Conservation (phyloP, 2,113 vertebrate genomes). For the Bujurquina vittata region DNA sequence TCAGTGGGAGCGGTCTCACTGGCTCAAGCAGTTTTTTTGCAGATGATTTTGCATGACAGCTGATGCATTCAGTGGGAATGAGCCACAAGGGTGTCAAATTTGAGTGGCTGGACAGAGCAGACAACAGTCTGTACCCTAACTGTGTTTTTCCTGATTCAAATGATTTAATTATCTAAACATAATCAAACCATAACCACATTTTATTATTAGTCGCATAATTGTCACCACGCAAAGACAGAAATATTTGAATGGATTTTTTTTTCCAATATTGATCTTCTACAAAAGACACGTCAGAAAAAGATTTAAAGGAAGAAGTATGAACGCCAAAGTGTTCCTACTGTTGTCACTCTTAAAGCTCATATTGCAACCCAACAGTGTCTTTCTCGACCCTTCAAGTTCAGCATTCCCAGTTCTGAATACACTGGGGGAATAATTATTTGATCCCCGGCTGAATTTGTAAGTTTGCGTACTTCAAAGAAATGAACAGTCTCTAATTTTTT, state of each 20-base stretch:
- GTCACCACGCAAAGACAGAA: neutral
- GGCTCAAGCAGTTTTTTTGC: neutral
- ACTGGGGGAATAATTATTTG: too few species aligned
- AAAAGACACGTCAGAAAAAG: neutral
- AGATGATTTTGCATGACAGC: slow-evolving; percentile 4
- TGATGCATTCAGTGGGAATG: neutral
- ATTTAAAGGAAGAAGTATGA: neutral
- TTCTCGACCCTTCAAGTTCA: neutral
- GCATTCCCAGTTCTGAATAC: neutral
- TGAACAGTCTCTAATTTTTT: too few species aligned
- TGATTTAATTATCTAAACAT: neutral
- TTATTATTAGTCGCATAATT: neutral
- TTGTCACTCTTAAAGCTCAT: neutral
- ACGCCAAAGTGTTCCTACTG: neutral
- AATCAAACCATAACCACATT: neutral
- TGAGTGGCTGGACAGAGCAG: neutral
- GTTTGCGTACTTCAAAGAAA: too few species aligned
- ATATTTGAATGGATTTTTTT: neutral
- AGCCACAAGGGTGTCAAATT: neutral
- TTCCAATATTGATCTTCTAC: neutral
- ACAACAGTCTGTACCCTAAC: neutral
- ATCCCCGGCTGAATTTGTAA: too few species aligned
- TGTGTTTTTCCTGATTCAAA: neutral
- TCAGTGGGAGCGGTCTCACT: neutral
- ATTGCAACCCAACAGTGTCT: neutral